These are phyloP conservation scores for Athetis lepigone DNA, from an alignment of 2,888 invertebrate species.

Conservation along the genomic window DNA sequence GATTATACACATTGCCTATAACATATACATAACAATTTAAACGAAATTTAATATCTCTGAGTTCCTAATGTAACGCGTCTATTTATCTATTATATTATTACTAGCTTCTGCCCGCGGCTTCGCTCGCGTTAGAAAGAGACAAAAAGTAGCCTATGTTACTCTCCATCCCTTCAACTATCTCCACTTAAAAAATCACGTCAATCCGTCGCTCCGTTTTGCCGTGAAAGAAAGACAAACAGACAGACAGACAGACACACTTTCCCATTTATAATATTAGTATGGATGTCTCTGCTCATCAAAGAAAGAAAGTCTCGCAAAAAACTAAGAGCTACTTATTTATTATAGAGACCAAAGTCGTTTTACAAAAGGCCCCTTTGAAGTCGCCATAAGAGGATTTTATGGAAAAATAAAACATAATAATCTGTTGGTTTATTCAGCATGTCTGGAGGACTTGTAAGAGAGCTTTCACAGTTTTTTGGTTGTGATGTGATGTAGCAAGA, in stretches of 20 bases:
- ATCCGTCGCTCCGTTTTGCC: too few species aligned
- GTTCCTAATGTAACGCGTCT: slow-evolving; percentile 11
- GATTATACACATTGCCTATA: too few species aligned
- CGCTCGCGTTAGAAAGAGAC: too few species aligned
- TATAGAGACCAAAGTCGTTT: slow-evolving; percentile 43
- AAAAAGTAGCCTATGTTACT: too few species aligned
- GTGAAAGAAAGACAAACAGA: too few species aligned
- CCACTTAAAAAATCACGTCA: too few species aligned
- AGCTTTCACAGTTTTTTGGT: slow-evolving; percentile 23
- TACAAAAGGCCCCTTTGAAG: slow-evolving; percentile 51
- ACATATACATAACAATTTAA: neutral
- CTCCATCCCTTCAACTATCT: too few species aligned
- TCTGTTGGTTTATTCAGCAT: slow-evolving; percentile 31
- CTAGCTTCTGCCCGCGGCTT: too few species aligned
- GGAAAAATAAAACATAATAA: slow-evolving; percentile 43
- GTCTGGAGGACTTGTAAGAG: slow-evolving; percentile 16
- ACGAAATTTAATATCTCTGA: neutral
- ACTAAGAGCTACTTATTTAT: slow-evolving; percentile 43
- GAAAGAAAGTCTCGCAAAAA: slow-evolving; percentile 35
- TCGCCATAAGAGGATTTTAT: slow-evolving; percentile 52
- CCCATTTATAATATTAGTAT: too few species aligned
- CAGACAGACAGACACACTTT: too few species aligned
- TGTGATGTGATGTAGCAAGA: neutral
- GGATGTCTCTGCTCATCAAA: slow-evolving; percentile 25
- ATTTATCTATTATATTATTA: slow-evolving; percentile 1